Percentiles rank a stretch among this genome's conserved stretches.
Conservation (phyloP, 1,140 invertebrate genomes). For the Rhizoglyphus robini region DNA sequence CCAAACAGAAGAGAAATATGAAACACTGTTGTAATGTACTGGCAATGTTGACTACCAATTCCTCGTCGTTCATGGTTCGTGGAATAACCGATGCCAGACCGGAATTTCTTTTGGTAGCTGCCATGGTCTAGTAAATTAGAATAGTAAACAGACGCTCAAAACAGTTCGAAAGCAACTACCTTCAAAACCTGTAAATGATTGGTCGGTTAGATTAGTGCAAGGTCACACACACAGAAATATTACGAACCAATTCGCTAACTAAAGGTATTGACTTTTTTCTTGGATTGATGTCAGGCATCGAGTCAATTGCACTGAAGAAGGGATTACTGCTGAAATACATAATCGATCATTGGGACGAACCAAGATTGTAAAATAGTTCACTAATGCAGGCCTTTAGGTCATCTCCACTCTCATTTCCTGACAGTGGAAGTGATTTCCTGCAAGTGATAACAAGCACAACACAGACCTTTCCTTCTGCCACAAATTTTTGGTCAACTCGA, state of each 20-base stretch:
- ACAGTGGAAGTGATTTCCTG: background rate
- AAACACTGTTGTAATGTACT: constrained; percentile 24
- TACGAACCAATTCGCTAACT: constrained; percentile 80
- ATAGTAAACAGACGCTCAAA: background rate
- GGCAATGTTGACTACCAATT: constrained; percentile 63
- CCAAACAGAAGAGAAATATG: no score
- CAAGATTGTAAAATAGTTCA: background rate
- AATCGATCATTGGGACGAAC: constrained; percentile 12
- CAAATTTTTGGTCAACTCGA: constrained; percentile 10
- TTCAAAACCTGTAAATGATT: constrained; percentile 16
- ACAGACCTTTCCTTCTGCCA: constrained; percentile 20
- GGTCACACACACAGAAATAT: no score
- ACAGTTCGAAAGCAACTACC: background rate
- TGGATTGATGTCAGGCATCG: constrained; percentile 95
- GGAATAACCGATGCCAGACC: constrained; percentile 88
- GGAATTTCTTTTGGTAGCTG: constrained; percentile 85
- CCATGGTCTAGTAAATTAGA: constrained; percentile 91
- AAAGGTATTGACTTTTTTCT: constrained; percentile 90
- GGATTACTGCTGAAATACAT: constrained; percentile 67
- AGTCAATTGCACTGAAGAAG: constrained; percentile 99
- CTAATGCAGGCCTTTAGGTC: no score
- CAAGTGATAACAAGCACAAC: background rate
- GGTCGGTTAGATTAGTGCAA: constrained; percentile 14
- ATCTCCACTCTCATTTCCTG: background rate
- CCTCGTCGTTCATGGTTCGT: constrained; percentile 91